Conservation (phyloP, 1,140 invertebrate genomes). For the Platyscapa corneri region DNA sequence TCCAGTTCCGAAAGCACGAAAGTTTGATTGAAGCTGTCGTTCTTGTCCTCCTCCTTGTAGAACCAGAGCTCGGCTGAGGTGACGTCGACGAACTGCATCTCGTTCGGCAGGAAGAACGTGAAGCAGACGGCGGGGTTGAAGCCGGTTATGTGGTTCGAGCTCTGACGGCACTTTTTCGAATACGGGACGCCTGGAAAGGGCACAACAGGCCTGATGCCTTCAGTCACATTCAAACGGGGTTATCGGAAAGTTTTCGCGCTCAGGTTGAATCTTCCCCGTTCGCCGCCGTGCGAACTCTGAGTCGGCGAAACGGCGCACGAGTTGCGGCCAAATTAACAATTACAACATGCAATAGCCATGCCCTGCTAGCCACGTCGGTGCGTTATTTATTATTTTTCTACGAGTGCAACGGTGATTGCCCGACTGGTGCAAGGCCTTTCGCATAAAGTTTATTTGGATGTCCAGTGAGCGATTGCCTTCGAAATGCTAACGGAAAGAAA, state of each 20-base stretch:
- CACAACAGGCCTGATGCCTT: background rate
- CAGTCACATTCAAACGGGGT: background rate
- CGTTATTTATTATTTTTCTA: too few relatives aligned
- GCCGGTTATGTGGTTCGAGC: constrained; percentile 66
- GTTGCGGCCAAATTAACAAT: too few relatives aligned
- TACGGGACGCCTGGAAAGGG: constrained; percentile 31
- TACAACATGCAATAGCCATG: too few relatives aligned
- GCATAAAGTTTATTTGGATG: too few relatives aligned
- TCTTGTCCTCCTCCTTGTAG: constrained; percentile 80
- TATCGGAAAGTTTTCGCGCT: background rate
- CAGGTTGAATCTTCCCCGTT: background rate
- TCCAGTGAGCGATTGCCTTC: too few relatives aligned
- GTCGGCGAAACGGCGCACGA: too few relatives aligned
- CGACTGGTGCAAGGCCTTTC: too few relatives aligned
- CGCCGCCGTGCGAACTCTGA: too few relatives aligned
- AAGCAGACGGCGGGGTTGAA: constrained; percentile 81
- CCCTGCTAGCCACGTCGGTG: too few relatives aligned
- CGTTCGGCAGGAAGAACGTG: constrained; percentile 80
- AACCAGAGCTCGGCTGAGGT: constrained; percentile 86
- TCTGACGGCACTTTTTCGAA: constrained; percentile 65
- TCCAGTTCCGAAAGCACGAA: constrained; percentile 86
- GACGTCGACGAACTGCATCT: constrained; percentile 82
- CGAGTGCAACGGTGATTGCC: too few relatives aligned
- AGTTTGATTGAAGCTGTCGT: constrained; percentile 80
- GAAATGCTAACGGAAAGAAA: too few relatives aligned